Evolutionary conservation across 2,113 vertebrate genomes (phyloP), one percentile per base, ranked within the genome.

Genomic region (Spheniscus mendiculus): DNA sequence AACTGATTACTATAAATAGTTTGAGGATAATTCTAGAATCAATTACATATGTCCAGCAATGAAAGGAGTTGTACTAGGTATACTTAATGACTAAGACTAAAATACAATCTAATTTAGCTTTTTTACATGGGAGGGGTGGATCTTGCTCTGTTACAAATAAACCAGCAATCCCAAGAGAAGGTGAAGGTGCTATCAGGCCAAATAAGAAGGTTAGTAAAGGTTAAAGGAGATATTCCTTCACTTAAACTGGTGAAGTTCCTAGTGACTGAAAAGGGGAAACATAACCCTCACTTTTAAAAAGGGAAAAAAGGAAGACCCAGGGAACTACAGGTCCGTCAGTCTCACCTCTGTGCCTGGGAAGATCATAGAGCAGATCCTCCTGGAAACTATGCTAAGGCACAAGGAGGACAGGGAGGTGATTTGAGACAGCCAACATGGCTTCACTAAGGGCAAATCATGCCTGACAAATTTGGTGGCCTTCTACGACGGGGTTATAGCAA

Each of bases 401-500:
- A 52, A 20, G 36, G 36, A 62, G 9, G 12, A 77, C 9, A 76
- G 12, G 17, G 18, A 74, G 36, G 12, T 74, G 30, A 50, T 0
- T 40, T 15, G 5, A 45, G 34, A 62, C 59, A 91, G 59, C 12
- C 34, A 58, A 6, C 9, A 47, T 7, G 9, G 22, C 20, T 86
- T 93, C 30, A 45, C 23, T 20, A 63, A 40, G 23, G 11, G 9
- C 12, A 63, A 59, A 38, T 50, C 1, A 0, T 50, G 25, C 45
- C 42, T 67, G 14, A 63, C 13, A 47, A 50, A 59, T 83, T 20
- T 52, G 11, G 5, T 62, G 27, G 18, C 30, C 36, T 63, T n/a
- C n/a, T 53, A 19, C 2, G 2, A 69, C 0, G 1, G 10, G 2
- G 11, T 65, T 63, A 70, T 13, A 69, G 6, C 27, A 8, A 17